Evolutionary conservation across 2,113 vertebrate genomes (phyloP).

Genomic region (Myiozetetes cayanensis): DNA sequence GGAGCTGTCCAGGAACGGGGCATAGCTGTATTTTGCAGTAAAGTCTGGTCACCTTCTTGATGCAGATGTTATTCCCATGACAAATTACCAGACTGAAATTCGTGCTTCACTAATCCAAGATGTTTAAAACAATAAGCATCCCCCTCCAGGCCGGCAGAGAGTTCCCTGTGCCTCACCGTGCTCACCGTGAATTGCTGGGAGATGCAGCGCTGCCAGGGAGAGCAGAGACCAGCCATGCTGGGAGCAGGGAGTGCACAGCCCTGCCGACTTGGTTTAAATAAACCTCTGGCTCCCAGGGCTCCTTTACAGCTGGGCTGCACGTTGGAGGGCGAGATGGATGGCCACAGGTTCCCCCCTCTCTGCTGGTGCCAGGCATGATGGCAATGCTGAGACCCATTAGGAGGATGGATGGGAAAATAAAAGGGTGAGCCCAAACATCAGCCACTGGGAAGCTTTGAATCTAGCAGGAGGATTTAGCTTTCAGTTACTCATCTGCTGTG

Average conservation of each 20-base stretch:
- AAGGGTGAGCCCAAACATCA: background rate
- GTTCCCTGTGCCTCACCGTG: background rate
- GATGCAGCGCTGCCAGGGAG: background rate
- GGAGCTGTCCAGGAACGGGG: background rate
- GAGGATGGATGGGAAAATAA: background rate
- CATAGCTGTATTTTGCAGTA: background rate
- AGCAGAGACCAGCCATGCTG: background rate
- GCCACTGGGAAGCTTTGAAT: background rate
- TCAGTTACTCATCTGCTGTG: background rate
- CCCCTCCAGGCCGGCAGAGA: background rate
- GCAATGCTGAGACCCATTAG: background rate
- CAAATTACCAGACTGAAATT: background rate
- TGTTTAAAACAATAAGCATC: background rate
- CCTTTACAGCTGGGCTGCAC: background rate
- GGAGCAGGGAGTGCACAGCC: rapidly evolving
- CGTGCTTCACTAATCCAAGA: background rate
- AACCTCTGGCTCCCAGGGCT: background rate
- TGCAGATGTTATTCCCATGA: background rate
- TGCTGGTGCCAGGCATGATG: background rate
- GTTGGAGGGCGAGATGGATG: background rate
- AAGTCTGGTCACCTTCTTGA: background rate
- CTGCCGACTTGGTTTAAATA: background rate
- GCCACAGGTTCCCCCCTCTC: background rate
- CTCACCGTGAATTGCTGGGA: background rate
- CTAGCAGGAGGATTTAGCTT: background rate